These are phyloP conservation scores for Brenthis daphne DNA, from an alignment of 2,888 invertebrate species.

Conservation along the genomic window DNA sequence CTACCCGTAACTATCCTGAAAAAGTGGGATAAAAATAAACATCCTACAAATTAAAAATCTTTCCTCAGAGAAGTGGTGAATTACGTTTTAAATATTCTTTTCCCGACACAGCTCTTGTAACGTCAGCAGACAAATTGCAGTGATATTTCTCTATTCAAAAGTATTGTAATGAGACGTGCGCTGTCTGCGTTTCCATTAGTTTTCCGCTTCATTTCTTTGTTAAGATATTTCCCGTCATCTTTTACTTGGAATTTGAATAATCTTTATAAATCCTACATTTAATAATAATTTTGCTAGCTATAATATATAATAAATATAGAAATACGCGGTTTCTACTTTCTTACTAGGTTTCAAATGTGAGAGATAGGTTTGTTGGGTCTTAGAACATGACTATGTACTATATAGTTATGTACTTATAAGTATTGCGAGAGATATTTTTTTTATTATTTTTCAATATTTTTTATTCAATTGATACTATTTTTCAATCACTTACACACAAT, in stretches of 20 bases:
- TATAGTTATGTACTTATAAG: no score
- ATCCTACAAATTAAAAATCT: not conserved
- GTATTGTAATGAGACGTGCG: constrained; percentile 28
- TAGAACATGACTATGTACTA: no score
- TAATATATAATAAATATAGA: no score
- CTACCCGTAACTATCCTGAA: no score
- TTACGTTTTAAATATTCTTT: constrained; percentile 13
- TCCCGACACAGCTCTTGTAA: constrained; percentile 21
- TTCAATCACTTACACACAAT: no score
- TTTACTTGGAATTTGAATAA: constrained; percentile 9
- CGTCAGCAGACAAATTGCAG: constrained; percentile 34
- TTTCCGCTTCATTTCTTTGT: constrained; percentile 31
- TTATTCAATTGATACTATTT: no score
- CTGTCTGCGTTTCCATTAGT: constrained; percentile 28
- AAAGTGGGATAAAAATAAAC: not conserved
- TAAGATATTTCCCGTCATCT: constrained; percentile 16
- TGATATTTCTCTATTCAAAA: constrained; percentile 34
- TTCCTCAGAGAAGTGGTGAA: constrained; percentile 6
- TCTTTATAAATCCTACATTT: constrained; percentile 12
- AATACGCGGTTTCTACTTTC: not conserved
- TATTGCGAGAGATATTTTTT: no score
- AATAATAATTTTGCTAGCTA: not conserved
- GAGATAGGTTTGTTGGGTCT: no score
- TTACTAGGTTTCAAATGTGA: no score
- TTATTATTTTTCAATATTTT: no score